Conservation (phyloP, 2,888 invertebrate species). For the Orchesella flavescens region DNA sequence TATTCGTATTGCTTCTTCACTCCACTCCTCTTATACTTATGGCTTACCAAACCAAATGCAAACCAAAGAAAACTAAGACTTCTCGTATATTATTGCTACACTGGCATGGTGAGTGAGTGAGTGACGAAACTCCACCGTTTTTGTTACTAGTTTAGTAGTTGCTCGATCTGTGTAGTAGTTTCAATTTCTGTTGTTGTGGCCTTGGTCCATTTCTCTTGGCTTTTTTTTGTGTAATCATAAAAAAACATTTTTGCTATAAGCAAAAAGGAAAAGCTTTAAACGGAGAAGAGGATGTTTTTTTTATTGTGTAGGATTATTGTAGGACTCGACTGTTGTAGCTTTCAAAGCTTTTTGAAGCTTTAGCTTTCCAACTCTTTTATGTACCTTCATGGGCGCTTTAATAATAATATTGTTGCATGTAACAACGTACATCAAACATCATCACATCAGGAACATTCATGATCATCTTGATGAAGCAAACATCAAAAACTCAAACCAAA, state of each 20-base stretch:
- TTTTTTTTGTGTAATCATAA: constrained; percentile 47
- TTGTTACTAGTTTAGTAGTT: constrained; percentile 17
- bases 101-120: constrained; percentile 1
- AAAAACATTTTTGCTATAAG: constrained; percentile 43
- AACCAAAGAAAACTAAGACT: too few relatives aligned
- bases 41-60: too few relatives aligned
- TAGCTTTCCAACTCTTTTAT: not conserved
- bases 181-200: constrained; percentile 58
- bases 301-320: not conserved
- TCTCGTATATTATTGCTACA: not conserved
- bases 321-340: not conserved
- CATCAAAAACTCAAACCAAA: constrained; percentile 40
- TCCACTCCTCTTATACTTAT: not conserved
- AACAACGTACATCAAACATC: constrained; percentile 19
- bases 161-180: constrained; percentile 35
- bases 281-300: constrained; percentile 8
- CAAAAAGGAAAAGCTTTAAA: constrained; percentile 33
- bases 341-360: not conserved
- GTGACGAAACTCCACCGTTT: constrained; percentile 24
- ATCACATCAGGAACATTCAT: constrained; percentile 21
- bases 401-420: constrained; percentile 30
- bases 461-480: constrained; percentile 34
- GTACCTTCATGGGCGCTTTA: constrained; percentile 24
- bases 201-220: constrained; percentile 68
- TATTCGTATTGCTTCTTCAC: not conserved